A percentile compares a stretch with the other conserved stretches of the same genome.
These are phyloP conservation scores for Trachelus troglodyta DNA, from an alignment of 2,888 invertebrate species.

Conservation along the genomic window DNA sequence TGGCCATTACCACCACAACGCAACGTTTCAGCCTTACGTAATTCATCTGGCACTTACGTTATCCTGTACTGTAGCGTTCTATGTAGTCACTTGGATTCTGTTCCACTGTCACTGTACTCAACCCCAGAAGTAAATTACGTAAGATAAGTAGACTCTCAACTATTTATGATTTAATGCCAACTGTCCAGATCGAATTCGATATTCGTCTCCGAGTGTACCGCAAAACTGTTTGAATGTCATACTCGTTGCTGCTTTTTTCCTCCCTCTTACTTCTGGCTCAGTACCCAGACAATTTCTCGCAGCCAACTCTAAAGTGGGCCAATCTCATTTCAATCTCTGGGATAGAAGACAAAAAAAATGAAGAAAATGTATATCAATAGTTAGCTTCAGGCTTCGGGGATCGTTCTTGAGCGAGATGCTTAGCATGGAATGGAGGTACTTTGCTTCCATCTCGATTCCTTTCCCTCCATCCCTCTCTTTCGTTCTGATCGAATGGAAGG, in stretches of 20 bases:
- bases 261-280: not conserved
- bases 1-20: not conserved
- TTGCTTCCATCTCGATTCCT: not conserved
- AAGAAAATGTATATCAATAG: slow-evolving; percentile 6
- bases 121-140: not conserved
- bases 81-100: not conserved
- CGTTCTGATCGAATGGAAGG: not conserved
- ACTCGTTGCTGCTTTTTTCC: not conserved
- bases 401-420: not conserved
- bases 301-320: slow-evolving; percentile 10
- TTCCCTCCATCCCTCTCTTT: not conserved
- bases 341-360: slow-evolving; percentile 1
- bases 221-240: not conserved
- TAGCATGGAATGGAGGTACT: not conserved
- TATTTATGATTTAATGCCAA: not conserved
- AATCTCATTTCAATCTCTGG: slow-evolving; percentile 14
- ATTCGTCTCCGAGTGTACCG: not conserved
- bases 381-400: slow-evolving; percentile 1
- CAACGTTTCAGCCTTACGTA: not conserved
- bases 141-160: not conserved
- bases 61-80: not conserved
- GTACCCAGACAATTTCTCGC: not conserved
- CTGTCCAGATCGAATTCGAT: not conserved
- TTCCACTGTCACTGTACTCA: not conserved
- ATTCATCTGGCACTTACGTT: not conserved